Evolutionary conservation across 2,113 vertebrate genomes (phyloP).

Genomic region (Hypomesus transpacificus): DNA sequence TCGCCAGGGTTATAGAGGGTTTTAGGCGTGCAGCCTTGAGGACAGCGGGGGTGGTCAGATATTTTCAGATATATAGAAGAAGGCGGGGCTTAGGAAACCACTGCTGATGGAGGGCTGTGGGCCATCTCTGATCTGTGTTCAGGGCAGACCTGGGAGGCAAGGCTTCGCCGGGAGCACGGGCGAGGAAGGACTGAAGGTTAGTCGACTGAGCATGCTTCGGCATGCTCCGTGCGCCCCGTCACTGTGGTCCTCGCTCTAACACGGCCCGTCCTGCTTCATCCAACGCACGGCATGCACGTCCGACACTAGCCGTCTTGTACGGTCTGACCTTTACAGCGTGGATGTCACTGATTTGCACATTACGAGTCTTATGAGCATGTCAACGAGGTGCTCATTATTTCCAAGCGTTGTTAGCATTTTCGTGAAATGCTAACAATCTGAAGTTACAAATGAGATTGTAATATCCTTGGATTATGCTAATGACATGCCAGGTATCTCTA

Average conservation of each 20-base stretch:
- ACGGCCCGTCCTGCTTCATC: background rate
- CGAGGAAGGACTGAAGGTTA: slow-evolving; percentile 87
- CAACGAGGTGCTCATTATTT: too few species aligned
- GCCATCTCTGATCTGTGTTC: slow-evolving; percentile 69
- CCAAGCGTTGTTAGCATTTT: too few species aligned
- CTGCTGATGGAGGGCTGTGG: slow-evolving; percentile 50
- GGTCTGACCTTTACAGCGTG: slow-evolving; percentile 2
- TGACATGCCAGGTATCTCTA: too few species aligned
- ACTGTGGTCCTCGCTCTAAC: background rate
- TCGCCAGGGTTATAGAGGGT: too few species aligned
- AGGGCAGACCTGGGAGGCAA: slow-evolving; percentile 89
- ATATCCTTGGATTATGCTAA: too few species aligned
- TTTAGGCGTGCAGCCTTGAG: too few species aligned
- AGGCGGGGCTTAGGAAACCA: slow-evolving; percentile 16
- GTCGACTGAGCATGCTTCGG: slow-evolving; percentile 15
- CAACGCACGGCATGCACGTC: slow-evolving; percentile 28
- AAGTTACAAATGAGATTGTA: too few species aligned
- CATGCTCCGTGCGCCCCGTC: background rate
- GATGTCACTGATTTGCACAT: too few species aligned
- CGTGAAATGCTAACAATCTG: slow-evolving; percentile 4
- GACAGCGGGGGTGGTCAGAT: too few species aligned
- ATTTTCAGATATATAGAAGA: too few species aligned
- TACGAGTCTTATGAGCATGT: too few species aligned
- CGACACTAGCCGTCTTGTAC: slow-evolving; percentile 30
- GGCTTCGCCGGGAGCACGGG: slow-evolving; percentile 87